Conservation (phyloP, 2,797 vertebrate species). For the Gorsachius magnificus region DNA sequence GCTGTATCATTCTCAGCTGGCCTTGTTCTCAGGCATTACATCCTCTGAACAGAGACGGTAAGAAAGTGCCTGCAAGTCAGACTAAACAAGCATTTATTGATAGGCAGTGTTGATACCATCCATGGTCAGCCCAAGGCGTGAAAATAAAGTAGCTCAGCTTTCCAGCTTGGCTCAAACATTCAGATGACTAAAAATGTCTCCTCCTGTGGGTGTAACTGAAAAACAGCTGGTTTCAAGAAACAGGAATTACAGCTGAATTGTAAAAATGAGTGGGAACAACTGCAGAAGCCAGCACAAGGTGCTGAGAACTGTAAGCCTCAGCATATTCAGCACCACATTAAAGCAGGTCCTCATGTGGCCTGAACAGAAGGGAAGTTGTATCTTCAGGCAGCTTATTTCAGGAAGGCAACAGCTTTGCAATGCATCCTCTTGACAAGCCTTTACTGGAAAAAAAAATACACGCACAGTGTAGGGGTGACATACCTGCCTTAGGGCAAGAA, state of each 20-base stretch:
- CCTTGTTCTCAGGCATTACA: not conserved
- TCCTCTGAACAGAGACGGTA: not conserved
- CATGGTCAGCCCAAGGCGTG: not conserved
- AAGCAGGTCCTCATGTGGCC: not conserved
- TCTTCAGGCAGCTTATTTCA: not conserved
- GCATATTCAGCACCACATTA: not conserved
- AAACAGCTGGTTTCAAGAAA: not conserved
- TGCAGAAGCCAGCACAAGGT: not conserved
- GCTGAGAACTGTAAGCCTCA: not conserved
- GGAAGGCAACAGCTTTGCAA: not conserved
- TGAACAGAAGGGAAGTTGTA: fast-evolving
- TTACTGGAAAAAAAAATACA: not conserved
- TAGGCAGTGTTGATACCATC: not conserved
- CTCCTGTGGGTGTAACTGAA: not conserved
- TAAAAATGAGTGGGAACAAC: not conserved
- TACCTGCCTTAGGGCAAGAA: not conserved
- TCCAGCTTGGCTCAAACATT: not conserved
- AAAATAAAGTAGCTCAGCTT: not conserved
- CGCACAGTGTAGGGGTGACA: not conserved
- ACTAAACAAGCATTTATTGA: not conserved
- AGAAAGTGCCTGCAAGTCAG: not conserved
- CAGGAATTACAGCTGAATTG: not conserved
- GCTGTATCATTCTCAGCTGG: not conserved
- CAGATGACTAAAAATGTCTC: not conserved
- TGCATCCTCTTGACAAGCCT: not conserved